Conservation (phyloP, 2,888 invertebrate genomes). For the Mythimna lalbum region DNA sequence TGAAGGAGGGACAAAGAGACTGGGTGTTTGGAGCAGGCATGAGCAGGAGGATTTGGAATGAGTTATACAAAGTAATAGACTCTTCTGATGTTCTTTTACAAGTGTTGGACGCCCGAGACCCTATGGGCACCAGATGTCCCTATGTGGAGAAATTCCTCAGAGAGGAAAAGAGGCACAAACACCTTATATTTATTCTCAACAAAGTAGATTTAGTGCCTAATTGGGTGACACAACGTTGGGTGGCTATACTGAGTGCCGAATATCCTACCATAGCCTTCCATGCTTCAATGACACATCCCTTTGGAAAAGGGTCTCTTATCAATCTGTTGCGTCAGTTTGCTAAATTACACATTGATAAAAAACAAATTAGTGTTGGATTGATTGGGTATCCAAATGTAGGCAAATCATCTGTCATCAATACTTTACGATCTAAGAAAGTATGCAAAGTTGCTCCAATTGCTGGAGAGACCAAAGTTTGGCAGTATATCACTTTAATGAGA, state of each 20-base stretch:
- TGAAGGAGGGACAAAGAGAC: slow-evolving; percentile 95
- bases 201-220: slow-evolving; percentile 99
- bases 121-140: slow-evolving; percentile 98
- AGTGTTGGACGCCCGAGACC: slow-evolving; percentile 99
- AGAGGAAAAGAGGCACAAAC: slow-evolving; percentile 99
- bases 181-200: slow-evolving; percentile 98
- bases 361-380: slow-evolving; percentile 99
- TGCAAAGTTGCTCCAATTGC: slow-evolving; percentile 99
- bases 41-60: slow-evolving; percentile 99
- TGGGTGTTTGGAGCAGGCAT: slow-evolving; percentile 99
- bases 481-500: slow-evolving; percentile 99
- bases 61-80: slow-evolving; percentile 99
- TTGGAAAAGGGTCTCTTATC: slow-evolving; percentile 99
- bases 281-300: slow-evolving; percentile 99
- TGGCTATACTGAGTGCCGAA: slow-evolving; percentile 97
- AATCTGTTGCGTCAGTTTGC: slow-evolving; percentile 98
- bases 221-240: slow-evolving; percentile 99
- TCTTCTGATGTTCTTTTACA: slow-evolving; percentile 99
- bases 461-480: slow-evolving; percentile 99
- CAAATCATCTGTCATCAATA: slow-evolving; percentile 99
- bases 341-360: slow-evolving; percentile 98
- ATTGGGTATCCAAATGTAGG: slow-evolving; percentile 99
- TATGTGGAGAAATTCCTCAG: slow-evolving; percentile 97
- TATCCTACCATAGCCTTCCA: slow-evolving; percentile 99
- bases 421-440: slow-evolving; percentile 98